Evolutionary conservation across 92 coral and sea anemone genomes (phyloP).

Genomic region (Isaurus tuberculatus): DNA sequence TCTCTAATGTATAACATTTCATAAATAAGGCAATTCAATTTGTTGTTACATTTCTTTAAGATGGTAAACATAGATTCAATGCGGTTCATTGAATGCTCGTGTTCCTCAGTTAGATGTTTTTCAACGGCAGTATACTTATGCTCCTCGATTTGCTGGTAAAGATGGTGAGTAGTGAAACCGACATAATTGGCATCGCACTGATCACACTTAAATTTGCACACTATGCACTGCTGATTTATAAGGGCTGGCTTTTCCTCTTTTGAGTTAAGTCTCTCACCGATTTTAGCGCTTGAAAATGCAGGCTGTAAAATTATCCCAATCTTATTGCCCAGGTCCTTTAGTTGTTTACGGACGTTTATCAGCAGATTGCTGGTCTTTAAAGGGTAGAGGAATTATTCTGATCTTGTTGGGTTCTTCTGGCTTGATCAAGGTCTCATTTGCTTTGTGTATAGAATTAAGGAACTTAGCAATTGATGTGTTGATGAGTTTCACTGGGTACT

Average conservation of each 20-base stretch:
- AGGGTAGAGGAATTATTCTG: conserved; percentile 14
- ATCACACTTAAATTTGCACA: conserved; percentile 4
- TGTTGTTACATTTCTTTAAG: too few species aligned
- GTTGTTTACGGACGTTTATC: conserved; percentile 14
- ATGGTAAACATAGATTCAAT: too few species aligned
- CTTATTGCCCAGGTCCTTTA: conserved; percentile 17
- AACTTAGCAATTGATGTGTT: not conserved
- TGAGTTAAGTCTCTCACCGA: conserved; percentile 2
- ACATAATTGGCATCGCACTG: not conserved
- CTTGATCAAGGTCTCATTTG: not conserved
- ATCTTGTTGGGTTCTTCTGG: conserved; percentile 15
- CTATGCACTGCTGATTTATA: not conserved
- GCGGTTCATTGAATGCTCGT: too few species aligned
- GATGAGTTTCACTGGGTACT: conserved; percentile 12
- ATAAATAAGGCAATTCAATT: too few species aligned
- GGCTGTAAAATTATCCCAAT: conserved; percentile 4
- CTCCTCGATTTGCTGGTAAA: too few species aligned
- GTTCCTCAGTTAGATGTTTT: too few species aligned
- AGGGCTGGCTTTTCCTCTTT: conserved; percentile 8
- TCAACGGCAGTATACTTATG: too few species aligned
- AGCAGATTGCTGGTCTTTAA: conserved; percentile 19
- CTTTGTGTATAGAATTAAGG: too few species aligned
- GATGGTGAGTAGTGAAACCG: conserved; percentile 13
- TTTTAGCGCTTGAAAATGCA: conserved; percentile 8
- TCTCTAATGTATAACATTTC: too few species aligned